A percentile compares a stretch with the other conserved stretches of the same genome.
Evolutionary conservation across 2,797 vertebrate species (phyloP).

Genomic region (Neosilurus hyrtlii): DNA sequence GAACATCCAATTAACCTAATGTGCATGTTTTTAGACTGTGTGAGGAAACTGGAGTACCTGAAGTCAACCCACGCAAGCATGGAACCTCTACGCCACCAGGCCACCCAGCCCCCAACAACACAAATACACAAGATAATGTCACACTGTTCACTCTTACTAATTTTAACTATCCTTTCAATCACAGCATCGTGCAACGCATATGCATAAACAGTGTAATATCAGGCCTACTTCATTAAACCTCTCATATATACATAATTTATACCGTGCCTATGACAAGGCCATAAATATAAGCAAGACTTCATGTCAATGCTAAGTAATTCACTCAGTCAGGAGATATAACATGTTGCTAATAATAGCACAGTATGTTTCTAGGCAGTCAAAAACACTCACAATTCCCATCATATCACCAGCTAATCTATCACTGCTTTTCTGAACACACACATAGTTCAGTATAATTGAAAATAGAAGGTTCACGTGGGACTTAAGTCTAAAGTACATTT

Average conservation of each 20-base stretch:
- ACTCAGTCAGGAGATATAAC: slow-evolving; percentile 1
- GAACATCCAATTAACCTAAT: no score
- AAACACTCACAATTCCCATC: slow-evolving; percentile 4
- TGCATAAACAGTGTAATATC: neutral
- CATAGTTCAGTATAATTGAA: slow-evolving; percentile 20
- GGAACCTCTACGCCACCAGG: no score
- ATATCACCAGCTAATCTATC: slow-evolving; percentile 21
- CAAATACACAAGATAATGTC: neutral
- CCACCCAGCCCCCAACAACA: no score
- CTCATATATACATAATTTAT: slow-evolving; percentile 2
- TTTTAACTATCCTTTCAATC: neutral
- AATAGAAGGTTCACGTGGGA: slow-evolving; percentile 25
- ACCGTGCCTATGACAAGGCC: neutral
- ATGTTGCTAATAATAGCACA: slow-evolving; percentile 13
- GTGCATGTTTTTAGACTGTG: no score
- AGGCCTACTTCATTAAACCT: neutral
- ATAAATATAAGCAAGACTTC: slow-evolving; percentile 9
- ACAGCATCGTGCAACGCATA: neutral
- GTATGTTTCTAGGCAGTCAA: slow-evolving; percentile 12
- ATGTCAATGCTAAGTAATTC: slow-evolving; percentile 10
- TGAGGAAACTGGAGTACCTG: no score
- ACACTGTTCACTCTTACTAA: neutral
- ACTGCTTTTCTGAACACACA: slow-evolving; percentile 17
- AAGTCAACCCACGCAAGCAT: no score
- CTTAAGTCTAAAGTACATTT: slow-evolving; percentile 18